Percentiles rank a stretch among this genome's conserved stretches.
These are phyloP conservation scores for Pandemis corylana DNA, from an alignment of 2,888 invertebrate species.

Conservation along the genomic window DNA sequence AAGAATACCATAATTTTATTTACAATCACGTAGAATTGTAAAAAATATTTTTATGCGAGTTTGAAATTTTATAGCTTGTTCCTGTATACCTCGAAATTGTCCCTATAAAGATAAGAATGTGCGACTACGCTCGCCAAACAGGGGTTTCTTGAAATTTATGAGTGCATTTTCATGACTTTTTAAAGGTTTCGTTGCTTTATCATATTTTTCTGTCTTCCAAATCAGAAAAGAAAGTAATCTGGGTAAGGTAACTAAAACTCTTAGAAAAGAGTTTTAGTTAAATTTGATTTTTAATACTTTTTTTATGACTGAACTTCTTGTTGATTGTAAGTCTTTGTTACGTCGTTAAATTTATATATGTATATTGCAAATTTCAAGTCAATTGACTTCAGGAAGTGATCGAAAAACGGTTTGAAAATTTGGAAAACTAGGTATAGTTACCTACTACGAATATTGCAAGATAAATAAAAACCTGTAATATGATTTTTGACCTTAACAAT, in stretches of 20 bases:
- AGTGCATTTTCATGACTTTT: constrained; percentile 65
- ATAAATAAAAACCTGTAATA: too few species aligned
- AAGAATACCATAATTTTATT: neutral
- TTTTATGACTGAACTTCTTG: too few species aligned
- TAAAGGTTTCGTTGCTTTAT: constrained; percentile 61
- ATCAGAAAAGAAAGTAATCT: neutral
- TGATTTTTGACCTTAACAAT: too few species aligned
- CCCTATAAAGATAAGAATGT: constrained; percentile 72
- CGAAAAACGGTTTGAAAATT: too few species aligned
- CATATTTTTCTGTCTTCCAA: neutral
- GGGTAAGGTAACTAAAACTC: neutral
- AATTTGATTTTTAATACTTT: too few species aligned
- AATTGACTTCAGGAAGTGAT: too few species aligned
- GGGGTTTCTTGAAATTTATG: constrained; percentile 68
- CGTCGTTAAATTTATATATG: too few species aligned
- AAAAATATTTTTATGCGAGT: constrained; percentile 11
- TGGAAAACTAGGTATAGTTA: too few species aligned
- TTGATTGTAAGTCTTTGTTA: too few species aligned
- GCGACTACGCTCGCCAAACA: constrained; percentile 62
- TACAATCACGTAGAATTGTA: neutral
- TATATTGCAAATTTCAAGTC: too few species aligned
- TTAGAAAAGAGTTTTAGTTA: neutral
- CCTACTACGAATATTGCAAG: too few species aligned
- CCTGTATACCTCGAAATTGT: constrained; percentile 69
- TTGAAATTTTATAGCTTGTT: constrained; percentile 53